These are phyloP conservation scores for Cetonia aurata DNA, from an alignment of 2,888 invertebrate species.

Conservation along the genomic window DNA sequence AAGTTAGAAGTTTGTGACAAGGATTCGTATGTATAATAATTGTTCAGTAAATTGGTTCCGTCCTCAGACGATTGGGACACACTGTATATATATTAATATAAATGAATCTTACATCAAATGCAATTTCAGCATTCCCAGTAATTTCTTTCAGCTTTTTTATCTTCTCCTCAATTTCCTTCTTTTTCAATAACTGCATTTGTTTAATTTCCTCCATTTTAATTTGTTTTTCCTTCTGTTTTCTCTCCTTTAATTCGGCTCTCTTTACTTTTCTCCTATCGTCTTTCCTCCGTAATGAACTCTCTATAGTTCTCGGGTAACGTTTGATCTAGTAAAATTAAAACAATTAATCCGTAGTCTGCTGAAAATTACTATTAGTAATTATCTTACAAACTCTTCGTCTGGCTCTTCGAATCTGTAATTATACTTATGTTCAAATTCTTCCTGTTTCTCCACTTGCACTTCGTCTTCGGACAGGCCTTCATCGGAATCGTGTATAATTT, in stretches of 20 bases:
- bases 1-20: no score
- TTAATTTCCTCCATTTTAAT: slow-evolving; percentile 90
- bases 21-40: no score
- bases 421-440: slow-evolving; percentile 93
- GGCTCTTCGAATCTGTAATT: slow-evolving; percentile 98
- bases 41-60: no score
- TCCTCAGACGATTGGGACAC: no score
- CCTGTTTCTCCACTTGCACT: slow-evolving; percentile 82
- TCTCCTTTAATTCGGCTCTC: slow-evolving; percentile 78
- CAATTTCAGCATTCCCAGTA: slow-evolving; percentile 83
- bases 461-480: slow-evolving; percentile 83
- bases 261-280: slow-evolving; percentile 85
- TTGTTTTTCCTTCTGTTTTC: slow-evolving; percentile 83
- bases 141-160: slow-evolving; percentile 88
- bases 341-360: not conserved
- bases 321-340: slow-evolving; percentile 73
- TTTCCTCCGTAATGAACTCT: slow-evolving; percentile 80
- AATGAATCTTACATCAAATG: slow-evolving; percentile 69
- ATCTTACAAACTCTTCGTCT: slow-evolving; percentile 86
- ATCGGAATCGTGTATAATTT: slow-evolving; percentile 73
- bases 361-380: slow-evolving; percentile 22
- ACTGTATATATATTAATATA: slow-evolving; percentile 10
- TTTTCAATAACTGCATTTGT: slow-evolving; percentile 86
- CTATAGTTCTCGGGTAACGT: slow-evolving; percentile 91
- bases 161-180: slow-evolving; percentile 91